Evolutionary conservation across 2,888 invertebrate species (phyloP).

Genomic region (Papilio elwesi): DNA sequence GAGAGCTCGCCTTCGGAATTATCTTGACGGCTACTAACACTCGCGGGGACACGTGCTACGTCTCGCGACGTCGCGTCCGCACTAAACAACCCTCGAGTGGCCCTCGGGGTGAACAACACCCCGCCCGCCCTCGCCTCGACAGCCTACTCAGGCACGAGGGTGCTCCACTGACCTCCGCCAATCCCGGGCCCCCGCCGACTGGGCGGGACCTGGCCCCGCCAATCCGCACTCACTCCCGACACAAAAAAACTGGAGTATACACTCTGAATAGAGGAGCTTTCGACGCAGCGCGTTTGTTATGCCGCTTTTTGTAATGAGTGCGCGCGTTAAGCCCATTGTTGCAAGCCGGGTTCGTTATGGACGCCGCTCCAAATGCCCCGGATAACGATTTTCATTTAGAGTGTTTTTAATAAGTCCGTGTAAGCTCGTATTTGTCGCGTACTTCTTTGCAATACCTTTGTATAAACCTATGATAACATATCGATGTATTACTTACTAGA

Average conservation of each 20-base stretch:
- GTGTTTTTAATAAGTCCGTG: conserved; percentile 81
- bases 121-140: conserved; percentile 82
- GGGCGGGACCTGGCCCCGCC: conserved; percentile 73
- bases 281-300: conserved; percentile 82
- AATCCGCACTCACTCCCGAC: conserved; percentile 77
- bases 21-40: conserved; percentile 72
- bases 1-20: conserved; percentile 81
- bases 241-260: conserved; percentile 82
- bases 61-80: conserved; percentile 77
- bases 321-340: conserved; percentile 84
- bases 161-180: conserved; percentile 76
- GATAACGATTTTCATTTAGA: conserved; percentile 83
- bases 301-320: conserved; percentile 84
- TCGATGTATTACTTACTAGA: conserved; percentile 39
- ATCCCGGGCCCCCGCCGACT: conserved; percentile 61
- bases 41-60: conserved; percentile 78
- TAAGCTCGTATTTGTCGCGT: conserved; percentile 70
- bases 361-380: conserved; percentile 78
- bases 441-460: conserved; percentile 45
- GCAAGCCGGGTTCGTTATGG: conserved; percentile 81
- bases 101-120: conserved; percentile 83
- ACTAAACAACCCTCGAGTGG: conserved; percentile 85
- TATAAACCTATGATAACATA: conserved; percentile 9
- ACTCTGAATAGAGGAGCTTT: conserved; percentile 83
- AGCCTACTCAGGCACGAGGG: conserved; percentile 82